A percentile compares a stretch with the other conserved stretches of the same genome.
Conservation (phyloP, 2,113 vertebrate genomes). For the Muntiacus muntjak region DNA sequence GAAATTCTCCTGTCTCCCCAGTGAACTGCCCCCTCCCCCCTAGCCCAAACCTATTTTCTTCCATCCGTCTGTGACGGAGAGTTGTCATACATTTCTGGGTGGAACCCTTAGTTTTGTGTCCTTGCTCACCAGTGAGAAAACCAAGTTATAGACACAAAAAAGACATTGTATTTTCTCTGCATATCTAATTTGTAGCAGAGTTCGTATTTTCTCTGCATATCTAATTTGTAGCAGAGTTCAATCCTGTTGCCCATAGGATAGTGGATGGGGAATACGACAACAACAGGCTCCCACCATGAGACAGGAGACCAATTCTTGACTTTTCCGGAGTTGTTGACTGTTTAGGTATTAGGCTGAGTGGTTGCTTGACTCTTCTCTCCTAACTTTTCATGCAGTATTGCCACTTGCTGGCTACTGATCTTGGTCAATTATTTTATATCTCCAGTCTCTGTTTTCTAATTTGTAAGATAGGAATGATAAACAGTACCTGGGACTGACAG, state of each 20-base stretch:
- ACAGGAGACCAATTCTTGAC: neutral
- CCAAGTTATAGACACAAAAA: neutral
- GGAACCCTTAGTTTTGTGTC: neutral
- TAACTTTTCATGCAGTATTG: neutral
- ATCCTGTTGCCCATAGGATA: neutral
- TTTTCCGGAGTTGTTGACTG: neutral
- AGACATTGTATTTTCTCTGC: neutral
- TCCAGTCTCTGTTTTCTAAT: neutral
- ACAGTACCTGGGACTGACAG: neutral
- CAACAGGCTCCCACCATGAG: neutral
- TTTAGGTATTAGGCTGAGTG: neutral
- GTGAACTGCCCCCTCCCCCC: too few relatives aligned
- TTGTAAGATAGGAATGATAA: neutral
- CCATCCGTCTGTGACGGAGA: neutral
- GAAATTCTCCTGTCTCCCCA: neutral
- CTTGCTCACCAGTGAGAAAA: neutral
- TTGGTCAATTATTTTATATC: neutral
- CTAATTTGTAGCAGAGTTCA: neutral
- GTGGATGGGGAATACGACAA: neutral
- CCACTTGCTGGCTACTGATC: neutral
- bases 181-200: neutral
- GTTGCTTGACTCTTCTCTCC: neutral
- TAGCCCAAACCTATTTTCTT: neutral
- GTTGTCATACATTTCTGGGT: neutral
- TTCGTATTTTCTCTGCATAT: neutral